Base-by-base conservation (phyloP, 2,888 invertebrate genomes). In the Campoplex capitator region DNA sequence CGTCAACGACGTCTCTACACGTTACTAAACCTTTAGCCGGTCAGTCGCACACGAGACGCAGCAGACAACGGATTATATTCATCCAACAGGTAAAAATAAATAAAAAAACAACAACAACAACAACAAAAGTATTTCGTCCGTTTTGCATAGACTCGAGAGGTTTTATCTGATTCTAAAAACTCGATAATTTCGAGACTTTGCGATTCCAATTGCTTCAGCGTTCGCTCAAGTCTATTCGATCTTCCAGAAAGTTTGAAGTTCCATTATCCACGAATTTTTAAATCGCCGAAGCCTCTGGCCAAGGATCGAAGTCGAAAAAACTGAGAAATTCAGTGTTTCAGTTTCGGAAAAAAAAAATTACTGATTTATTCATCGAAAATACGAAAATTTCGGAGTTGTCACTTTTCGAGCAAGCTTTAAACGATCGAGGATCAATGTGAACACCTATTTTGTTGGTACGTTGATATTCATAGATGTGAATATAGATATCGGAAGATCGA, bases 1-100 rank as follows among this genome's bases (percentile, higher is more conserved):
- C 68, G 48, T 56, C 62, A 78, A 75, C 81, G 23, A 75, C 81
- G 23, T 78, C 75, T 82, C 75, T 70, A 76, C 68, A 45, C 58
- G 82, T 74, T 84, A 82, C 84, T 82, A 70, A 77, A 78, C 54
- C 78, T 78, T 83, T 83, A 67, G 71, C 78, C 81, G 83, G 77
- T 78, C 80, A 79, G 78, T 81, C 84, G 84, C 48, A 71, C 83
- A 58, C 62, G 56, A 78, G 74, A 73, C 84, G 58, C 86, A 51
- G 71, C 42, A 70, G 83, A 77, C 70, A 71, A 6, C 77, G 71
- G 76, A 77, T 77, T 83, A 11, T 28, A 67, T 35, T 62, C 48
- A 28, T 71, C 42, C 71, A 28, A 71, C 76, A 83, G 83, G 83
- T 83, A 83, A 71, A 77, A 38, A 23, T 23, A 23, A 23, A 23